Conservation (phyloP, 2,113 vertebrate genomes). For the Apeltes quadracus region DNA sequence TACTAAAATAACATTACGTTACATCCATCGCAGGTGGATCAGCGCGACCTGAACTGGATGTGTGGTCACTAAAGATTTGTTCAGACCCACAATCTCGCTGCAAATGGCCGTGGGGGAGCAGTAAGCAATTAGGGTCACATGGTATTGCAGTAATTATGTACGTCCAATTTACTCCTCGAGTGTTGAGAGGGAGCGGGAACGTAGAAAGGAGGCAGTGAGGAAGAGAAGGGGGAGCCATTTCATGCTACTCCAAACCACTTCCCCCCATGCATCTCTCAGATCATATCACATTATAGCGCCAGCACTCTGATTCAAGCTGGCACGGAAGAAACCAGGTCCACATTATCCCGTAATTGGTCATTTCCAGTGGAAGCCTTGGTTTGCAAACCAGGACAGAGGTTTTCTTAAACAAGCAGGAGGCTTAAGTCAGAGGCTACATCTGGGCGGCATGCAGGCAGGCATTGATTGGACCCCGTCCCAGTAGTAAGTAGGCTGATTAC, state of each 20-base stretch:
- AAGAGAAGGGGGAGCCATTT: slow-evolving; percentile 65
- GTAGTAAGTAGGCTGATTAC: slow-evolving; percentile 74
- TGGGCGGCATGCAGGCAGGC: slow-evolving; percentile 67
- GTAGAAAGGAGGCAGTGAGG: slow-evolving; percentile 36
- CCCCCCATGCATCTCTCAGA: slow-evolving; percentile 78
- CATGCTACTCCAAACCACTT: slow-evolving; percentile 82
- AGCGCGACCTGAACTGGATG: slow-evolving; percentile 51
- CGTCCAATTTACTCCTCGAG: slow-evolving; percentile 75
- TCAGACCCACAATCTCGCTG: slow-evolving; percentile 67
- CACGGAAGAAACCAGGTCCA: slow-evolving; percentile 78
- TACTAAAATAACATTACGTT: slow-evolving; percentile 53
- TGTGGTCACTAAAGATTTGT: slow-evolving; percentile 72
- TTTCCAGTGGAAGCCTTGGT: slow-evolving; percentile 81
- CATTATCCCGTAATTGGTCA: slow-evolving; percentile 80
- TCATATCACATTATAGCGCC: slow-evolving; percentile 76
- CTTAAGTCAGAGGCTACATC: slow-evolving; percentile 73
- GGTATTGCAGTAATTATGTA: slow-evolving; percentile 74
- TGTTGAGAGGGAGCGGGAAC: slow-evolving; percentile 42
- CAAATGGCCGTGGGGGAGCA: slow-evolving; percentile 67
- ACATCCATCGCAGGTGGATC: slow-evolving; percentile 35
- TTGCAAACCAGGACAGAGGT: slow-evolving; percentile 74
- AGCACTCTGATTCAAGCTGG: slow-evolving; percentile 72
- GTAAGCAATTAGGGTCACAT: slow-evolving; percentile 80
- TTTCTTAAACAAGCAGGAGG: slow-evolving; percentile 73
- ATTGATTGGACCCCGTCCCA: slow-evolving; percentile 73